Conservation (phyloP, 1,140 invertebrate genomes). For the Plodia interpunctella region DNA sequence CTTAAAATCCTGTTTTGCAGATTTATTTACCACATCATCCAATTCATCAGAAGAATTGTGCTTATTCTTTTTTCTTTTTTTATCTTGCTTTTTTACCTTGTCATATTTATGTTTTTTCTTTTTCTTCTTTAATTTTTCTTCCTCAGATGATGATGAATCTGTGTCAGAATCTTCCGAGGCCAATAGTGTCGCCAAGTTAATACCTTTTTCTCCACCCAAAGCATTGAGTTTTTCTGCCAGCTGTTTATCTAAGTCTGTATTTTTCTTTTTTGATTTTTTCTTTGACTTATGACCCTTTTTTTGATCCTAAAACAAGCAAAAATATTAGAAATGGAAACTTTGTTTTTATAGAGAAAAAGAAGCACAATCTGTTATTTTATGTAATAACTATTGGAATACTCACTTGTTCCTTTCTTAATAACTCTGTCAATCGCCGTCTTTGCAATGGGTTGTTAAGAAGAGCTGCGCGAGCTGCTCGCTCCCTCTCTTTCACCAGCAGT, state of each 20-base stretch:
- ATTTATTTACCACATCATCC: constrained; percentile 12
- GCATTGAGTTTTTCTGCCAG: constrained; percentile 77
- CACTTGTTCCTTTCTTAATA: constrained; percentile 81
- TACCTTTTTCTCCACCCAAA: constrained; percentile 60
- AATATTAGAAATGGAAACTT: constrained; percentile 5
- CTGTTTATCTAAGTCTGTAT: constrained; percentile 72
- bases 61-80: constrained; percentile 32
- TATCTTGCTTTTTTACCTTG: constrained; percentile 28
- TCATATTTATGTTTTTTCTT: constrained; percentile 50
- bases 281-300: constrained; percentile 74
- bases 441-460: constrained; percentile 94
- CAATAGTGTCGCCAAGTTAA: constrained; percentile 58
- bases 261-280: constrained; percentile 77
- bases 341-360: too few relatives aligned
- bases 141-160: constrained; percentile 69
- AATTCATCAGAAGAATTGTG: constrained; percentile 19
- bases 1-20: constrained; percentile 1
- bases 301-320: constrained; percentile 49
- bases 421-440: constrained; percentile 87
- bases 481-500: constrained; percentile 89
- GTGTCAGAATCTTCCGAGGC: constrained; percentile 59
- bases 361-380: too few relatives aligned
- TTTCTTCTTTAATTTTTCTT: constrained; percentile 65
- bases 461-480: constrained; percentile 88
- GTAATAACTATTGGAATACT: neutral